A percentile compares a stretch with the other conserved stretches of the same genome.
Evolutionary conservation across 2,888 invertebrate genomes (phyloP).

Genomic region (Galerucella calmariensis): DNA sequence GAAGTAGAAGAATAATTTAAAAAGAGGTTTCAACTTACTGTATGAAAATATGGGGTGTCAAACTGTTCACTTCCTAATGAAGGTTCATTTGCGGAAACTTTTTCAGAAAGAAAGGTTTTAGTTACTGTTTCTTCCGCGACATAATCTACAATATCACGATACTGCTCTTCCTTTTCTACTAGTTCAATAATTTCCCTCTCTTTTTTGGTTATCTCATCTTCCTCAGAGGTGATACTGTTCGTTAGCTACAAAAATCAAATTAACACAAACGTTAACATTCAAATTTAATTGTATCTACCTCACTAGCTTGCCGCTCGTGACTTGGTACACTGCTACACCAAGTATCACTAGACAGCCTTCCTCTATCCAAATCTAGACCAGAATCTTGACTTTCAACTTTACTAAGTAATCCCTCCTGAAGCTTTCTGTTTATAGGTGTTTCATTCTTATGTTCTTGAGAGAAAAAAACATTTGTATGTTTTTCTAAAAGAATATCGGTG

Average conservation of each 20-base stretch:
- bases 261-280: background rate
- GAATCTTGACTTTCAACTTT: conserved; percentile 79
- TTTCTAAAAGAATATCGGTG: conserved; percentile 69
- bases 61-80: conserved; percentile 57
- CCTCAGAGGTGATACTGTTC: conserved; percentile 80
- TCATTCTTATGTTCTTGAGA: conserved; percentile 80
- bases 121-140: conserved; percentile 30
- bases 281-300: conserved; percentile 38
- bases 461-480: conserved; percentile 78
- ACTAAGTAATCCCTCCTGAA: conserved; percentile 56
- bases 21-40: conserved; percentile 47
- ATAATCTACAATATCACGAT: conserved; percentile 63
- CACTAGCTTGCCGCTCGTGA: conserved; percentile 85
- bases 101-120: conserved; percentile 35
- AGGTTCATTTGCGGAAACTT: conserved; percentile 46
- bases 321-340: conserved; percentile 67
- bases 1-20: background rate
- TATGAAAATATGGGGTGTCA: conserved; percentile 56
- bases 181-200: conserved; percentile 75
- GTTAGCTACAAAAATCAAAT: conserved; percentile 63
- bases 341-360: conserved; percentile 68
- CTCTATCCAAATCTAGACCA: conserved; percentile 76
- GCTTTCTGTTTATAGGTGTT: conserved; percentile 77
- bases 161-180: conserved; percentile 73
- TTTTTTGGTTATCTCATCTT: conserved; percentile 78